A percentile compares a stretch with the other conserved stretches of the same genome.
Evolutionary conservation across 2,797 vertebrate species (phyloP).

Genomic region (Margarornis squamiger): DNA sequence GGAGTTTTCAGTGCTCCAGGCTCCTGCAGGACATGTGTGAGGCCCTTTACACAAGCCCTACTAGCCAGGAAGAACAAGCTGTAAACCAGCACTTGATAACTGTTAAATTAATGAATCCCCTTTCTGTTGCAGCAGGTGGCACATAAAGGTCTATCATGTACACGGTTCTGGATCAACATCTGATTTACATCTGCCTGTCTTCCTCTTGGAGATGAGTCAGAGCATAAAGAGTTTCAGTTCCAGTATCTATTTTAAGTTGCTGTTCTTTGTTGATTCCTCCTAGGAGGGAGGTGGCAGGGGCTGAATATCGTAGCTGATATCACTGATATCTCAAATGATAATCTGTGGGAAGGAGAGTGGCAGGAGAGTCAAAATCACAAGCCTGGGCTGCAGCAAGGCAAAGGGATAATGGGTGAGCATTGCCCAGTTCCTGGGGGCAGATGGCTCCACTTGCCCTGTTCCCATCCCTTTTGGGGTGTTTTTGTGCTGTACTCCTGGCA

Average conservation of each 20-base stretch:
- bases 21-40: background rate
- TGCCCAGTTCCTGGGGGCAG: background rate
- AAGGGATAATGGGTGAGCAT: no score
- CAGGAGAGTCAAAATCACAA: background rate
- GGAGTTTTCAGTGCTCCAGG: background rate
- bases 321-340: background rate
- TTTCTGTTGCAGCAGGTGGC: background rate
- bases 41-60: background rate
- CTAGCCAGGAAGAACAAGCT: background rate
- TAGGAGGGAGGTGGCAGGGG: background rate
- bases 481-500: rapidly evolving
- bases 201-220: background rate
- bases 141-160: background rate
- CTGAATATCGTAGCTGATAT: background rate
- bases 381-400: background rate
- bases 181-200: background rate
- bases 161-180: background rate
- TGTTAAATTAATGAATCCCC: background rate
- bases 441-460: background rate
- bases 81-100: background rate
- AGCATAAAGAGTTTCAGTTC: background rate
- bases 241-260: background rate
- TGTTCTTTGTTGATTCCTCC: background rate
- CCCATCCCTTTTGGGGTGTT: background rate
- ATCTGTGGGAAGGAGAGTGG: background rate